Evolutionary conservation across 1,140 invertebrate genomes (phyloP).

Genomic region (Drepana arcuata): DNA sequence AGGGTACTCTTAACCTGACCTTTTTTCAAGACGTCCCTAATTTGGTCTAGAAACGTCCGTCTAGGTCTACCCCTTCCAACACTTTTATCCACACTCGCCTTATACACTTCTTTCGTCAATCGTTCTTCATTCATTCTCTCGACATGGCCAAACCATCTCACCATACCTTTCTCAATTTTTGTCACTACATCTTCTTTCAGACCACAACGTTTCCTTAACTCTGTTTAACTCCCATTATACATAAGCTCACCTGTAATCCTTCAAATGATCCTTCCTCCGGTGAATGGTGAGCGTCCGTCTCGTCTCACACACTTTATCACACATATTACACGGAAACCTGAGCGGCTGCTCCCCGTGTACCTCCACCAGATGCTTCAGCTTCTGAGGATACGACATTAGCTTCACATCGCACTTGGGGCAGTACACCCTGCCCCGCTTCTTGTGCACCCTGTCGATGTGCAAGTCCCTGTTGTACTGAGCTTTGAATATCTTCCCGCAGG

Average conservation of each 20-base stretch:
- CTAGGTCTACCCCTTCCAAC: too few relatives aligned
- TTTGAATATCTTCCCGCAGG: slow-evolving; percentile 59
- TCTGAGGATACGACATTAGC: slow-evolving; percentile 54
- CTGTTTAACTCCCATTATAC: too few relatives aligned
- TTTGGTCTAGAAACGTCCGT: too few relatives aligned
- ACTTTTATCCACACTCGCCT: too few relatives aligned
- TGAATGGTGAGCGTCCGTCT: slow-evolving; percentile 64
- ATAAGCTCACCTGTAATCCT: slow-evolving; percentile 48
- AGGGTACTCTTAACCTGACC: too few relatives aligned
- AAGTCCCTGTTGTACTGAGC: slow-evolving; percentile 48
- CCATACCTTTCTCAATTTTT: too few relatives aligned
- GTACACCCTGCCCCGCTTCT: slow-evolving; percentile 39
- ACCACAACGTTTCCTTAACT: too few relatives aligned
- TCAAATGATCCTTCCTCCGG: slow-evolving; percentile 47
- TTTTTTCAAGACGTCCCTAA: too few relatives aligned
- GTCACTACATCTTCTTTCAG: too few relatives aligned
- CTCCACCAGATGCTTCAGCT: slow-evolving; percentile 50
- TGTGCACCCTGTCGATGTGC: slow-evolving; percentile 50
- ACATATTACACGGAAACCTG: slow-evolving; percentile 63
- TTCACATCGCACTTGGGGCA: slow-evolving; percentile 54
- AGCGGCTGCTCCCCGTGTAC: slow-evolving; percentile 68
- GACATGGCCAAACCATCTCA: too few relatives aligned
- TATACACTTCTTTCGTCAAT: too few relatives aligned
- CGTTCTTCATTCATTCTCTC: too few relatives aligned
- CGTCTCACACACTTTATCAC: slow-evolving; percentile 60